Evolutionary conservation across 2,797 vertebrate genomes (phyloP).

Genomic region (Erethizon dorsatum): DNA sequence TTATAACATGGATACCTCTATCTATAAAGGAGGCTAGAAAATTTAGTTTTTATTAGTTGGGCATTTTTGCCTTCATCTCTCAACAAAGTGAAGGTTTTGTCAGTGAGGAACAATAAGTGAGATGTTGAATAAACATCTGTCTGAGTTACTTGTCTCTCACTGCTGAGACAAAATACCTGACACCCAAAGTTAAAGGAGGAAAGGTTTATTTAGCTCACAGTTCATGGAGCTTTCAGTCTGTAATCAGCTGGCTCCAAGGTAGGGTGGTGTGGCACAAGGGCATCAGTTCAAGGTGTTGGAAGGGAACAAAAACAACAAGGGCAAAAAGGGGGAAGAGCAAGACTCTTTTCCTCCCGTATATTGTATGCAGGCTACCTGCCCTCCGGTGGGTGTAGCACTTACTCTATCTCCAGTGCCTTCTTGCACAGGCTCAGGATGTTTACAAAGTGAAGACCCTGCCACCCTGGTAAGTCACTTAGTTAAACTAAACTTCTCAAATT

Average conservation of each 20-base stretch:
- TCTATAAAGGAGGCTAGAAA: neutral
- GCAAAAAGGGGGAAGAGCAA: neutral
- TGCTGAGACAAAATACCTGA: neutral
- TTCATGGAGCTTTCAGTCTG: neutral
- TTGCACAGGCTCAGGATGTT: neutral
- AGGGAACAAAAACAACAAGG: neutral
- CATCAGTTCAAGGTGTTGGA: neutral
- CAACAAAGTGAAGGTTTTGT: neutral
- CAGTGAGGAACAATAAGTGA: neutral
- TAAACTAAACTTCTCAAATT: neutral
- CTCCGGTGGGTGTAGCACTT: neutral
- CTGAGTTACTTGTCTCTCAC: neutral
- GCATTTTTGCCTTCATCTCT: neutral
- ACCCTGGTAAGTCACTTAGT: neutral
- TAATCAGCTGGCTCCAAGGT: neutral
- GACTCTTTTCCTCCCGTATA: neutral
- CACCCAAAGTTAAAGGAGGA: neutral
- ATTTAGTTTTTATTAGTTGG: conserved; percentile 59
- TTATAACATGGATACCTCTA: neutral
- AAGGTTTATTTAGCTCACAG: neutral
- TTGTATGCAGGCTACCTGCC: neutral
- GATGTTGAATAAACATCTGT: neutral
- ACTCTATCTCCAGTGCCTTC: neutral
- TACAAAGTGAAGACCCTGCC: neutral
- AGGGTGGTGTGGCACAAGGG: too few species aligned